Percentiles rank a stretch among this genome's conserved stretches.
Conservation (phyloP, 2,888 invertebrate genomes). For the Orchestes rusci region DNA sequence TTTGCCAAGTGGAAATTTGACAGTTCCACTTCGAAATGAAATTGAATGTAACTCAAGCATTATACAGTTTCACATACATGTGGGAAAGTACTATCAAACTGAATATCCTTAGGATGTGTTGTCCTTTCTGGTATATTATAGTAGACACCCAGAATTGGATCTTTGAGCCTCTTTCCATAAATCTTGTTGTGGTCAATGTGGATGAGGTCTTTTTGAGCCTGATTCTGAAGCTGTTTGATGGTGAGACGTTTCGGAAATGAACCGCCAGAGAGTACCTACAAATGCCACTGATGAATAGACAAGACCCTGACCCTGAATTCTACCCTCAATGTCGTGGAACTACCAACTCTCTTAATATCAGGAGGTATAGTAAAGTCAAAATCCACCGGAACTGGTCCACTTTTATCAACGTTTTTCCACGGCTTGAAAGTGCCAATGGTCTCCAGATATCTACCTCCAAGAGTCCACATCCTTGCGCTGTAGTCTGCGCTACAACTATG, state of each 20-base stretch:
- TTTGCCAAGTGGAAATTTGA: too few relatives aligned
- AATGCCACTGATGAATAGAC: slow-evolving; percentile 7
- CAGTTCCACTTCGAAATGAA: too few relatives aligned
- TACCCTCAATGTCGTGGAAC: slow-evolving; percentile 71
- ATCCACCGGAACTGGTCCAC: slow-evolving; percentile 35
- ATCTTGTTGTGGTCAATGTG: slow-evolving; percentile 43
- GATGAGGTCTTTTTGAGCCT: slow-evolving; percentile 43
- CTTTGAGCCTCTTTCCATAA: slow-evolving; percentile 50
- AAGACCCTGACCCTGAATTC: slow-evolving; percentile 1
- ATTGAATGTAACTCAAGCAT: too few relatives aligned
- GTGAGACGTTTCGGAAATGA: slow-evolving; percentile 43
- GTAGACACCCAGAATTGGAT: slow-evolving; percentile 54
- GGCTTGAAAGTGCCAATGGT: slow-evolving; percentile 66
- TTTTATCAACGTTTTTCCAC: slow-evolving; percentile 48
- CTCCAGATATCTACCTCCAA: slow-evolving; percentile 60
- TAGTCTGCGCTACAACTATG: slow-evolving; percentile 46
- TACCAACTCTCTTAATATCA: slow-evolving; percentile 66
- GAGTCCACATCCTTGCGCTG: slow-evolving; percentile 67
- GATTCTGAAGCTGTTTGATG: slow-evolving; percentile 46
- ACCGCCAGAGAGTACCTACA: slow-evolving; percentile 39
- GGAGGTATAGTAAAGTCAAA: slow-evolving; percentile 57
- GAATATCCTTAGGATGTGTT: slow-evolving; percentile 46
- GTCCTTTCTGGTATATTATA: slow-evolving; percentile 50
- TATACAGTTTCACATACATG: too few relatives aligned
- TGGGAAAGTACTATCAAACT: slow-evolving; percentile 56